These are phyloP conservation scores for Zaprionus inermis DNA, from an alignment of 1,140 invertebrate genomes.

Conservation along the genomic window DNA sequence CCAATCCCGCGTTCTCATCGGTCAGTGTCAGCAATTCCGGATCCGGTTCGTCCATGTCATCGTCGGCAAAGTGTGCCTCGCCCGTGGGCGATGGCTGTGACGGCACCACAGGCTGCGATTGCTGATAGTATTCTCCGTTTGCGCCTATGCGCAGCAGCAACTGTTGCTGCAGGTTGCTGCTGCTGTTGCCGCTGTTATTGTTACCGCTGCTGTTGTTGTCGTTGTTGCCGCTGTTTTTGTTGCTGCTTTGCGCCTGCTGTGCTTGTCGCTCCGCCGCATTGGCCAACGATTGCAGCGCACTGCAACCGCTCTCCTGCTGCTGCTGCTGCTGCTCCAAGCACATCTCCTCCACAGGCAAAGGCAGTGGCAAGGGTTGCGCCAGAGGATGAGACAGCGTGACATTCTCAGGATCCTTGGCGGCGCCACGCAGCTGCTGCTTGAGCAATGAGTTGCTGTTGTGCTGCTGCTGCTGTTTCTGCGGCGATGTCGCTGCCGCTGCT, in stretches of 20 bases:
- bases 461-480: slow-evolving; percentile 26
- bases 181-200: slow-evolving; percentile 44
- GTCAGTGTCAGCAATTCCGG: slow-evolving; percentile 64
- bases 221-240: slow-evolving; percentile 32
- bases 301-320: slow-evolving; percentile 52
- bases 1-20: slow-evolving; percentile 71
- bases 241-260: slow-evolving; percentile 42
- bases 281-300: slow-evolving; percentile 68
- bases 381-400: slow-evolving; percentile 5
- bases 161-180: slow-evolving; percentile 66
- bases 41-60: slow-evolving; percentile 75
- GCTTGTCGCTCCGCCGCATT: slow-evolving; percentile 73
- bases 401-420: slow-evolving; percentile 71
- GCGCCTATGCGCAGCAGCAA: slow-evolving; percentile 74
- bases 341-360: slow-evolving; percentile 60
- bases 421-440: slow-evolving; percentile 82
- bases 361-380: slow-evolving; percentile 3
- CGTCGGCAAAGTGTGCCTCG: slow-evolving; percentile 52
- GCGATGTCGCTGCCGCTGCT: slow-evolving; percentile 22
- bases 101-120: slow-evolving; percentile 27
- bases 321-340: slow-evolving; percentile 35
- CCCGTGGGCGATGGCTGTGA: slow-evolving; percentile 44
- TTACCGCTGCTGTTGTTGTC: slow-evolving; percentile 57
- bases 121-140: slow-evolving; percentile 62
- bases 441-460: slow-evolving; percentile 79